Evolutionary conservation across 2,888 invertebrate species (phyloP).

Genomic region (Phengaris alcon): DNA sequence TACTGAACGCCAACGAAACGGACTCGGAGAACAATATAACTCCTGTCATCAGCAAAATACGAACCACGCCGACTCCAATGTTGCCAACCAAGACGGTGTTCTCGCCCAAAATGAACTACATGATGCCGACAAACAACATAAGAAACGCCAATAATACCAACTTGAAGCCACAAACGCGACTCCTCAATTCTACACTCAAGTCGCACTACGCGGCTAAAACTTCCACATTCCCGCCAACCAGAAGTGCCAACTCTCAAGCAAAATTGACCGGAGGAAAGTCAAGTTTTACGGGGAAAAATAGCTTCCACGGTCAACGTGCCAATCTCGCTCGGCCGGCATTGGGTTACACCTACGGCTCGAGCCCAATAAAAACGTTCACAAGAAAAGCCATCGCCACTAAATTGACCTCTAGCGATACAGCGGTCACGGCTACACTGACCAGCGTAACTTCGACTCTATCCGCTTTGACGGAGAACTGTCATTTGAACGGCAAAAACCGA

Average conservation of each 20-base stretch:
- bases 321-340: conserved; percentile 64
- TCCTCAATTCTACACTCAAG: conserved; percentile 56
- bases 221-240: conserved; percentile 70
- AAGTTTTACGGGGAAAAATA: conserved; percentile 66
- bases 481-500: conserved; percentile 70
- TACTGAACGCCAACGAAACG: conserved; percentile 62
- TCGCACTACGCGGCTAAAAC: conserved; percentile 67
- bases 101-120: conserved; percentile 69
- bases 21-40: conserved; percentile 73
- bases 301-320: conserved; percentile 70
- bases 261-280: conserved; percentile 54
- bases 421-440: conserved; percentile 51
- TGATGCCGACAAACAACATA: conserved; percentile 71
- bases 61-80: conserved; percentile 68
- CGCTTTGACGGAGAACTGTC: conserved; percentile 69
- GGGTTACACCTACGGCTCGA: conserved; percentile 61
- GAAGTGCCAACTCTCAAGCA: conserved; percentile 67
- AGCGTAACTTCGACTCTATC: conserved; percentile 69
- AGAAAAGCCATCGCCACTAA: conserved; percentile 59
- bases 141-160: conserved; percentile 67
- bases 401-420: conserved; percentile 51
- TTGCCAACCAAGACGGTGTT: conserved; percentile 65
- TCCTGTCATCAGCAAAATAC: conserved; percentile 69
- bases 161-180: conserved; percentile 60
- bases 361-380: conserved; percentile 64